Evolutionary conservation across 2,888 invertebrate species (phyloP), one percentile per base, ranked within the genome.

Genomic region (Tetheella fluctuosa): DNA sequence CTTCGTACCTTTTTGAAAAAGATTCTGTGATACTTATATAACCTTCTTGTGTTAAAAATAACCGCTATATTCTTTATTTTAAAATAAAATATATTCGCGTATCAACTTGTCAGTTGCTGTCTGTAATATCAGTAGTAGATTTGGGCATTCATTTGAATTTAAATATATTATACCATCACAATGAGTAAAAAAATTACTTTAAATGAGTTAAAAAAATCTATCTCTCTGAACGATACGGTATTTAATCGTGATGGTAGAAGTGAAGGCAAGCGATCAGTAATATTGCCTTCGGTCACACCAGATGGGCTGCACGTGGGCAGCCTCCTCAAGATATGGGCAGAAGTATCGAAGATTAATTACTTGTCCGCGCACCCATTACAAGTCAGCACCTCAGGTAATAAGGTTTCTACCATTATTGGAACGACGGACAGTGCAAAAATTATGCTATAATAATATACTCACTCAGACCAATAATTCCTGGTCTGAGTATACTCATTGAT

Each of bases 291-390:
- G 10, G 58, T 34, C 20, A 48, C 52, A 7, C 12, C 20, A 17
- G 73, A 72, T 42, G 74, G 72, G 1, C 48, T 85, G 2, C 71
- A 74, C 3, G 67, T 83, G 2, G 80, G 81, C 53, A 84, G 79
- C 61, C 63, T 83, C 2, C 62, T 84, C 3, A 68, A 71, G 34
- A 74, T 76, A 0, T 85, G 84, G 84, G 71, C 77, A 42, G 84
- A 88, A 12, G 66, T 81, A 0, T 89, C 89, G n/a, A 84, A 64
- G 63, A 80, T 89, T 58, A 89, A 89, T 68, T 88, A 77, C 61
- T 55, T 83, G 39, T 75, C 84, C 0, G 61, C 69, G 4, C 74
- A 70, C 23, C 66, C 74, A 0, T 62, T 81, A 10, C 76, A 79
- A 2, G 54, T 75, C 13, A 58, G 77, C 7, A 63, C 73, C 20